These are phyloP conservation scores for Harmothoe impar DNA, from an alignment of 2,888 invertebrate species.

Conservation along the genomic window DNA sequence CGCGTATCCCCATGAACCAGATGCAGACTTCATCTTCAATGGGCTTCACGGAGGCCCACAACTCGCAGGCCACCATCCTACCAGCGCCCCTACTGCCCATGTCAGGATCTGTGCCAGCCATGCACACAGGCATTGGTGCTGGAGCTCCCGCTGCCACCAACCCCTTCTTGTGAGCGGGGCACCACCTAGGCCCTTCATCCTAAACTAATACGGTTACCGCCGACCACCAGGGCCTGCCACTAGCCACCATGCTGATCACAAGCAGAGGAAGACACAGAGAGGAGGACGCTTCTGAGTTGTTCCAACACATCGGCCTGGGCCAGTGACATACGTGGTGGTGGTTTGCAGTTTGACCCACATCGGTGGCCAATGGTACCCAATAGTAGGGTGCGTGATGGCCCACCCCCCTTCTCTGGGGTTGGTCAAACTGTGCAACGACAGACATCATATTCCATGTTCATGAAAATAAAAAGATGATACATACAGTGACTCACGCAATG, in stretches of 20 bases:
- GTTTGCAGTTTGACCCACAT: neutral
- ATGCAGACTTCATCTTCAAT: slow-evolving; percentile 69
- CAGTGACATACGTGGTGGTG: slow-evolving; percentile 8
- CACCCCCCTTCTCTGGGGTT: neutral
- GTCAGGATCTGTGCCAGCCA: slow-evolving; percentile 22
- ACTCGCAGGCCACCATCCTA: slow-evolving; percentile 35
- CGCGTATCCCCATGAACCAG: slow-evolving; percentile 79
- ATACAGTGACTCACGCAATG: neutral
- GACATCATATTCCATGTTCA: slow-evolving; percentile 55
- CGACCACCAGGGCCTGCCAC: slow-evolving; percentile 13
- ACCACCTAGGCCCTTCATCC: slow-evolving; percentile 30
- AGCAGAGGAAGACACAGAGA: neutral
- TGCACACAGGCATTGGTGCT: slow-evolving; percentile 27
- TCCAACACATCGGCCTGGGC: neutral
- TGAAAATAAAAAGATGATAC: neutral
- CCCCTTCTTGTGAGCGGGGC: slow-evolving; percentile 64
- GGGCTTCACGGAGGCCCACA: slow-evolving; percentile 64
- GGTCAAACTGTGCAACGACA: neutral
- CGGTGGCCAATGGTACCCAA: neutral
- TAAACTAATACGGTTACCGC: slow-evolving; percentile 27
- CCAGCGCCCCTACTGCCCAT: slow-evolving; percentile 60
- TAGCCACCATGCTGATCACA: neutral
- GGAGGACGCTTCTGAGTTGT: neutral
- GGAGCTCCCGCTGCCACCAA: slow-evolving; percentile 36
- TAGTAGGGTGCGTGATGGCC: neutral